phyloP scores from a whole-genome alignment of 2,113 vertebrate genomes.

The Calypte anna region DNA sequence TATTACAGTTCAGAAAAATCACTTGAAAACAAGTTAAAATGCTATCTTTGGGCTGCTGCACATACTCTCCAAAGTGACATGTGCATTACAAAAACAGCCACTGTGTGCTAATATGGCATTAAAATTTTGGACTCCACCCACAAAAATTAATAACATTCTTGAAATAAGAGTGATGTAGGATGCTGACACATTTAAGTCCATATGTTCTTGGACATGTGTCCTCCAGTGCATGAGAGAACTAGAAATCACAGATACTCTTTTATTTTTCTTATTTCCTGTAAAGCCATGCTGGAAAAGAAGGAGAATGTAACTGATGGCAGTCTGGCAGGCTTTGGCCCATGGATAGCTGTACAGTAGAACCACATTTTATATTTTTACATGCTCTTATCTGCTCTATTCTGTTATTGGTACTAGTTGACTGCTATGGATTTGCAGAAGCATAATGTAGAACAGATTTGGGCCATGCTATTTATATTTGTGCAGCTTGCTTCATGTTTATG shows the following conservation, averaged over 20 bases:
- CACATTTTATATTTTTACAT: not conserved
- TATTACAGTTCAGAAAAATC: not conserved
- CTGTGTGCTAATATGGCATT: conserved; percentile 29
- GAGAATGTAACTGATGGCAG: not conserved
- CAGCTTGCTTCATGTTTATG: conserved; percentile 46
- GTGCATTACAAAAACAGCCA: not conserved
- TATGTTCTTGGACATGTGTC: conserved; percentile 40
- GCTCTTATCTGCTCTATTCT: not conserved
- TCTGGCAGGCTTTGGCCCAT: not conserved
- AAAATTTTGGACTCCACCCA: conserved; percentile 38
- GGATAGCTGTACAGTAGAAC: not conserved
- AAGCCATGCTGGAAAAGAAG: not conserved
- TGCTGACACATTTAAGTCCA: conserved; percentile 38
- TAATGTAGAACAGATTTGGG: conserved; percentile 52
- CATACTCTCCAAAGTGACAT: not conserved
- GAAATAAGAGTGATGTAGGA: conserved; percentile 15
- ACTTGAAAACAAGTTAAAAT: conserved; percentile 16
- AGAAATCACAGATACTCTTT: conserved; percentile 11
- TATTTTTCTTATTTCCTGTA: conserved; percentile 14
- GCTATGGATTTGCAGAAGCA: conserved; percentile 4
- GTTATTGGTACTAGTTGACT: not conserved
- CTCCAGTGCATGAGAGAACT: not conserved
- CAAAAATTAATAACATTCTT: conserved; percentile 27
- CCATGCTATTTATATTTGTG: not conserved
- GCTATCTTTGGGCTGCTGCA: not conserved